Conservation (phyloP, 2,113 vertebrate species). For the Ciconia maguari region DNA sequence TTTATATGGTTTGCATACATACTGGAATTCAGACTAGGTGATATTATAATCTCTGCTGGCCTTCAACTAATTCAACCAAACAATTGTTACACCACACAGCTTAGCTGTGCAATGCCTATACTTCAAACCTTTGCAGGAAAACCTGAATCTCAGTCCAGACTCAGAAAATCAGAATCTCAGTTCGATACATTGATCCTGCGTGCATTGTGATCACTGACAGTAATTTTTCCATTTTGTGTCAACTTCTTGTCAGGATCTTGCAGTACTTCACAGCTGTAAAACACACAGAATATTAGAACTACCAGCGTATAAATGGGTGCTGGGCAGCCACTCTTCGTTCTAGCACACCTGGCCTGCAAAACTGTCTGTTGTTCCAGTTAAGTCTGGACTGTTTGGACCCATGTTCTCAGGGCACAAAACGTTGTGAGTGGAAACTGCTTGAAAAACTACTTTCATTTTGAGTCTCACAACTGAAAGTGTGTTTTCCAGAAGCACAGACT, state of each 20-base stretch:
- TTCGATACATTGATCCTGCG: rapidly evolving
- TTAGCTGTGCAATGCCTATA: neutral
- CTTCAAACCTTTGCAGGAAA: neutral
- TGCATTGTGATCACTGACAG: neutral
- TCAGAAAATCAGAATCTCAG: neutral
- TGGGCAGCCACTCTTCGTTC: neutral
- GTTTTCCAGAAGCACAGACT: neutral
- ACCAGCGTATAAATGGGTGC: no score
- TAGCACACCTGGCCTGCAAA: neutral
- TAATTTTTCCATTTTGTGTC: neutral
- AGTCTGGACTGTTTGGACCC: neutral
- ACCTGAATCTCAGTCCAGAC: neutral
- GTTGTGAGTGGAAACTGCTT: neutral
- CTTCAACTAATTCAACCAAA: neutral
- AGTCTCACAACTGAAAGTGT: neutral
- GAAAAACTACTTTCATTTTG: neutral
- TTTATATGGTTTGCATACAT: neutral
- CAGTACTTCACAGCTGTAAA: neutral
- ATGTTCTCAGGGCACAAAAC: neutral
- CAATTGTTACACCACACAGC: neutral
- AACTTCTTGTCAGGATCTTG: neutral
- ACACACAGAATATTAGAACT: neutral
- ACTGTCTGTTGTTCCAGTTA: neutral
- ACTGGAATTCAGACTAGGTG: neutral
- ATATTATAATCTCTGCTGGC: neutral